Evolutionary conservation across 2,113 vertebrate species (phyloP).

Genomic region (Callionymus lyra): DNA sequence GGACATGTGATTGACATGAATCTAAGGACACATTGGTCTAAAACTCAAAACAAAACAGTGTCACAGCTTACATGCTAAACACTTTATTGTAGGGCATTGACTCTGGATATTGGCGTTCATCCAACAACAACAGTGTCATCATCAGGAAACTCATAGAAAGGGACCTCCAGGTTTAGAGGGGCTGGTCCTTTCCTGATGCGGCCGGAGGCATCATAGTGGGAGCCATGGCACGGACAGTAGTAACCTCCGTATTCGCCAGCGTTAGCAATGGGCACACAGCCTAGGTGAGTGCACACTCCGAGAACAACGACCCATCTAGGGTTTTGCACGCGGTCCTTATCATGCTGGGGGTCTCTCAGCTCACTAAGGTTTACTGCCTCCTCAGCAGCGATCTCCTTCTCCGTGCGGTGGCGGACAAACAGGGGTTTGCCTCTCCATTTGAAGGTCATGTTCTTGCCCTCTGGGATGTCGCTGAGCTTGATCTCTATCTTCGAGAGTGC

Average conservation of each 20-base stretch:
- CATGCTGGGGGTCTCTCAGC: conserved; percentile 81
- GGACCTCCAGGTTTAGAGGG: conserved; percentile 87
- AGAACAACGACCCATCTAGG: conserved; percentile 78
- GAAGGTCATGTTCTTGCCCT: conserved; percentile 90
- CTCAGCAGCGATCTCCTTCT: conserved; percentile 78
- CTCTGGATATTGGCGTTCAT: conserved; percentile 46
- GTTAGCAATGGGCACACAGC: conserved; percentile 87
- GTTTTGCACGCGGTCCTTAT: conserved; percentile 74
- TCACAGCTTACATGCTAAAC: too few relatives aligned
- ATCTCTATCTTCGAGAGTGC: conserved; percentile 86
- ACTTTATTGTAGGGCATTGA: too few relatives aligned
- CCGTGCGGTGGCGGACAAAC: conserved; percentile 83
- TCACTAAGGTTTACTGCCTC: conserved; percentile 68
- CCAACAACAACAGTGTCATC: conserved; percentile 79
- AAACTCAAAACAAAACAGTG: too few relatives aligned
- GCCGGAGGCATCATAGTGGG: conserved; percentile 89
- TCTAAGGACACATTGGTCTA: too few relatives aligned
- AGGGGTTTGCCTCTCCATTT: conserved; percentile 89
- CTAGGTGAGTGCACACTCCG: conserved; percentile 86
- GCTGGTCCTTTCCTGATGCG: conserved; percentile 89
- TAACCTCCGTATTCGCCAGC: conserved; percentile 85
- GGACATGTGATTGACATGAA: too few relatives aligned
- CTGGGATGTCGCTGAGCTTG: conserved; percentile 81
- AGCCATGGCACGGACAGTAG: conserved; percentile 95
- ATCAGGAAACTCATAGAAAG: conserved; percentile 74